Conservation (phyloP, 2,888 invertebrate genomes). For the Orchestes rusci region DNA sequence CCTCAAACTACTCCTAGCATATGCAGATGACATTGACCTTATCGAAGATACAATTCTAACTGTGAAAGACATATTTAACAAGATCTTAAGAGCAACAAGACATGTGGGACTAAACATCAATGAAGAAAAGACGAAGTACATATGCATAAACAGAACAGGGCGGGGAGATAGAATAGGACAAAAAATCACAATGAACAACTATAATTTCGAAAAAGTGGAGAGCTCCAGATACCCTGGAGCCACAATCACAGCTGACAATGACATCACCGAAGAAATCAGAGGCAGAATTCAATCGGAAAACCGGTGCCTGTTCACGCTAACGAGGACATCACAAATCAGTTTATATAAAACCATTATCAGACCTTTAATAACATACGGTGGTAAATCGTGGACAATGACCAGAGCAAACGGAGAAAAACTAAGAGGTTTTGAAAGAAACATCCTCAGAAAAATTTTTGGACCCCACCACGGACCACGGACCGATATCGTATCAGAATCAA, state of each 20-base stretch:
- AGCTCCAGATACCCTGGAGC: slow-evolving; percentile 3
- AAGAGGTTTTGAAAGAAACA: slow-evolving; percentile 8
- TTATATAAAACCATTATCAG: slow-evolving; percentile 6
- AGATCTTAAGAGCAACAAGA: slow-evolving; percentile 1
- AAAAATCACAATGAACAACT: too few relatives aligned
- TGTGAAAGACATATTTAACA: slow-evolving; percentile 3
- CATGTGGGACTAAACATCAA: slow-evolving; percentile 2
- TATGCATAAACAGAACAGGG: too few relatives aligned
- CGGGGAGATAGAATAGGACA: slow-evolving; percentile 3
- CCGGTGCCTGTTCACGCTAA: slow-evolving; percentile 4
- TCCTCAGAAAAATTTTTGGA: too few relatives aligned
- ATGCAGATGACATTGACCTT: slow-evolving; percentile 5
- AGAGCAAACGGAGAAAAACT: slow-evolving; percentile 10
- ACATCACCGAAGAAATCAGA: slow-evolving; percentile 10
- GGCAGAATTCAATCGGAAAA: slow-evolving; percentile 6
- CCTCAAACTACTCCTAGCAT: background rate
- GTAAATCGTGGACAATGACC: slow-evolving; percentile 7
- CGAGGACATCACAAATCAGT: slow-evolving; percentile 6
- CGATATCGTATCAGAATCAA: slow-evolving; percentile 6
- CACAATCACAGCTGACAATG: slow-evolving; percentile 7
- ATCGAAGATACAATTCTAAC: slow-evolving; percentile 1
- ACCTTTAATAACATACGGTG: slow-evolving; percentile 10
- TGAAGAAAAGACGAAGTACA: too few relatives aligned
- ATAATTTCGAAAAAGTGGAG: too few relatives aligned
- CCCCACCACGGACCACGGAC: background rate